These are phyloP conservation scores for Sabellastarte sp. DNA, from an alignment of 2,888 invertebrate species.

Conservation along the genomic window DNA sequence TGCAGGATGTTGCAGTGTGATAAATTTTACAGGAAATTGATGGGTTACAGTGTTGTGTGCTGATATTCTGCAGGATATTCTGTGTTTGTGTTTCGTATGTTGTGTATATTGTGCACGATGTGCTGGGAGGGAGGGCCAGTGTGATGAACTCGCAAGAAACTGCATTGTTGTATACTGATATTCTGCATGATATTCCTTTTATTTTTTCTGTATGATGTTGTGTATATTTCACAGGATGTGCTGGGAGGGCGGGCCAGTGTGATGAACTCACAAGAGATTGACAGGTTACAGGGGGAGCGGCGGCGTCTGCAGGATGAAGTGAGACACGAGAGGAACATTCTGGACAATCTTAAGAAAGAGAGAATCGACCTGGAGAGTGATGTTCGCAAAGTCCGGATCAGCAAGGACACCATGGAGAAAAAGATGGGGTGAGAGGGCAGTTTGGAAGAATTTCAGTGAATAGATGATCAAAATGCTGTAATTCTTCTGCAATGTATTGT, in stretches of 20 bases:
- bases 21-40: too few relatives aligned
- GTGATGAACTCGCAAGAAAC: neutral
- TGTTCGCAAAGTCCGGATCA: constrained; percentile 43
- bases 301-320: constrained; percentile 49
- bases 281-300: constrained; percentile 42
- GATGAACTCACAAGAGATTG: constrained; percentile 39
- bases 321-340: constrained; percentile 35
- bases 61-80: too few relatives aligned
- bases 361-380: constrained; percentile 44
- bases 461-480: too few relatives aligned
- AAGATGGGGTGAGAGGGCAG: constrained; percentile 42
- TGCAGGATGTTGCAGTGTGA: too few relatives aligned
- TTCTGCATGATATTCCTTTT: neutral
- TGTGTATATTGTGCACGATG: too few relatives aligned
- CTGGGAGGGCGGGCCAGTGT: constrained; percentile 32
- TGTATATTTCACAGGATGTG: constrained; percentile 32
- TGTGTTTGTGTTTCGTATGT: too few relatives aligned
- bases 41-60: too few relatives aligned
- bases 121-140: too few relatives aligned
- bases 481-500: too few relatives aligned
- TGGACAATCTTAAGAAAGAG: constrained; percentile 43
- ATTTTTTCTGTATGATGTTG: neutral
- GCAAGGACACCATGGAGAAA: constrained; percentile 38
- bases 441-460: too few relatives aligned
- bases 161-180: neutral